Percentiles rank a stretch among this genome's conserved stretches.
Conservation (phyloP, 2,888 invertebrate species). For the Hyalella azteca region DNA sequence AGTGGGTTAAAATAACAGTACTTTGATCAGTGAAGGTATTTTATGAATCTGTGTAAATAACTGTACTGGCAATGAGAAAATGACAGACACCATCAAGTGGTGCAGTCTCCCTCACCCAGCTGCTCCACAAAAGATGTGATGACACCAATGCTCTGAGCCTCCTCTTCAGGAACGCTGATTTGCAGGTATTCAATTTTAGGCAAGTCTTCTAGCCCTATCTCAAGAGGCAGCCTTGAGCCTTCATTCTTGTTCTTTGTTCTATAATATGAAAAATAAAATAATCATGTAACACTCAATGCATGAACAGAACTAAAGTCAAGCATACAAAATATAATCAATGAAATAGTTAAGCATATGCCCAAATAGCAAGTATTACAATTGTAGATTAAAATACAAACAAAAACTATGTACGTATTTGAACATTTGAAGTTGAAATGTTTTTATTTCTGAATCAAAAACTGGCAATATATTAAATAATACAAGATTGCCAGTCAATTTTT, state of each 20-base stretch:
- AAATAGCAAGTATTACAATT: not conserved
- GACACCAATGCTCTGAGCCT: slow-evolving; percentile 76
- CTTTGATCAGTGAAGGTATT: no score
- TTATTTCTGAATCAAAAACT: not conserved
- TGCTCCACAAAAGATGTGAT: slow-evolving; percentile 75
- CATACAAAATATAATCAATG: not conserved
- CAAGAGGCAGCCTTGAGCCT: slow-evolving; percentile 63
- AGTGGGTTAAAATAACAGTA: no score
- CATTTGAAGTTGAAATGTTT: not conserved
- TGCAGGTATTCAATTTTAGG: slow-evolving; percentile 82
- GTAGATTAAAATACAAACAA: not conserved
- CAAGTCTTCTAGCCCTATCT: slow-evolving; percentile 72
- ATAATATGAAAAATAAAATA: not conserved
- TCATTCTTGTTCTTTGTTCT: not conserved
- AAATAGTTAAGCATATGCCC: not conserved
- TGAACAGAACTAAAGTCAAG: not conserved
- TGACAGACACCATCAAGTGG: not conserved
- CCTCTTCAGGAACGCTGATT: slow-evolving; percentile 77
- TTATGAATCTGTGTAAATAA: no score
- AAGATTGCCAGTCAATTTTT: not conserved
- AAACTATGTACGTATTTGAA: not conserved
- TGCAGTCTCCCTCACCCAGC: slow-evolving; percentile 67
- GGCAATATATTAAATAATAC: not conserved
- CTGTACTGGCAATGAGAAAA: not conserved
- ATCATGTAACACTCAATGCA: not conserved